Base-by-base conservation (phyloP, 2,888 invertebrate species). In the Spisula solida region DNA sequence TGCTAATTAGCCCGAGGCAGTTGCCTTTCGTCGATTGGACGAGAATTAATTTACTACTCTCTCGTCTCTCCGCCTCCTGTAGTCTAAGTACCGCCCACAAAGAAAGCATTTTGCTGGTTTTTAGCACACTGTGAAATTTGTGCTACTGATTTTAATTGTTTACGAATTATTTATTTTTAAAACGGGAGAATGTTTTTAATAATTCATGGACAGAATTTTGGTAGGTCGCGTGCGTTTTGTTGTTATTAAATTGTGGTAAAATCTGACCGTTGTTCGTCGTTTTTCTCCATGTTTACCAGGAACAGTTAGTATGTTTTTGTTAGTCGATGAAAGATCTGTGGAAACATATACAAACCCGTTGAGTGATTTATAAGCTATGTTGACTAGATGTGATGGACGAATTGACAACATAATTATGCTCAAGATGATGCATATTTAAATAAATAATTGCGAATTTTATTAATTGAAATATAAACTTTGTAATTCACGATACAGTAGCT, bases 31-130 rank as follows among this genome's bases (percentile, higher is more conserved):
- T 56, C 84, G 78, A 92, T 90, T 92, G 90, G 92, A 34, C 25
- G 60, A 82, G 86, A 92, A 90, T 92, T 92, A 90, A 92, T 92
- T 92, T 90, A 89, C 84, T 85, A n/a, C 56, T 31, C 29, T 34
- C n/a, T 25, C 16, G 12, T 47, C 2, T 82, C 41, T n/a, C 85
- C 90, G 88, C 83, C 92, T 85, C 41, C 31, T 82, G 29, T 47
- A 48, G 92, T 89, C 90, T 92, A 78, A 88, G 84, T 78, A 66
- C 86, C 91, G 88, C 91, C 91, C 31, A 31, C 47, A 14, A 80
- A 25, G 48, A 80, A 51, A 47, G 25, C n/a, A 80, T n/a, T 8
- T 80, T 80, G 80, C n/a, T 48, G 80, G 14, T 75, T 34, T 66
- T 25, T 66, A 66, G 75, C 31, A 31, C 29, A 16, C 25, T 75